These are phyloP conservation scores for Lasiurus cinereus DNA, from an alignment of 2,113 vertebrate species.

Conservation along the genomic window DNA sequence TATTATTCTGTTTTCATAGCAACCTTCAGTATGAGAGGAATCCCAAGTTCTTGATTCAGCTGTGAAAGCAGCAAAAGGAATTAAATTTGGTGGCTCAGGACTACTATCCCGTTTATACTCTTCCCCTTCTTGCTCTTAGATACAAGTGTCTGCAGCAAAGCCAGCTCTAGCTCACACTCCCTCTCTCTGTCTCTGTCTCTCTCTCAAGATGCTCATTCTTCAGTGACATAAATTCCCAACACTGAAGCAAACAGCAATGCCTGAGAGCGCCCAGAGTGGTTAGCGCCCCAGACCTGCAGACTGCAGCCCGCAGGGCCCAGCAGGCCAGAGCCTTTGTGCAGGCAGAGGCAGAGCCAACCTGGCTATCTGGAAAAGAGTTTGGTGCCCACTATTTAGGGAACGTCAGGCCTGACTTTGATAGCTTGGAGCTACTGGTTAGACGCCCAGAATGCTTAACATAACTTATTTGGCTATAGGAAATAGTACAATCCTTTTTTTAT, in stretches of 20 bases:
- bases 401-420: not conserved
- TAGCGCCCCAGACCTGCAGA: not conserved
- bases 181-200: not conserved
- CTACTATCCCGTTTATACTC: not conserved
- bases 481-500: not conserved
- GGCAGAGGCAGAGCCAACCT: not conserved
- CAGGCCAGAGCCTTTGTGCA: not conserved
- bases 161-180: not conserved
- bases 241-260: not conserved
- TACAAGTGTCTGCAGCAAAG: not conserved
- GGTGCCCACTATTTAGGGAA: not conserved
- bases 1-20: not conserved
- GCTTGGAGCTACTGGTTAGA: not conserved
- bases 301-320: not conserved
- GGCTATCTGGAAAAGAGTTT: not conserved
- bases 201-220: not conserved
- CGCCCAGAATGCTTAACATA: not conserved
- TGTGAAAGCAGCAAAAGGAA: not conserved
- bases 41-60: not conserved
- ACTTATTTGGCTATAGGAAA: constrained; percentile 9
- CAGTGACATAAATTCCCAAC: not conserved
- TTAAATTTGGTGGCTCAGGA: not conserved
- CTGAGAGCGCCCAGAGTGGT: not conserved
- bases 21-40: not conserved
- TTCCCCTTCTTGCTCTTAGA: not conserved